phyloP scores from a whole-genome alignment of 2,888 invertebrate genomes.

The Andrena camellia region DNA sequence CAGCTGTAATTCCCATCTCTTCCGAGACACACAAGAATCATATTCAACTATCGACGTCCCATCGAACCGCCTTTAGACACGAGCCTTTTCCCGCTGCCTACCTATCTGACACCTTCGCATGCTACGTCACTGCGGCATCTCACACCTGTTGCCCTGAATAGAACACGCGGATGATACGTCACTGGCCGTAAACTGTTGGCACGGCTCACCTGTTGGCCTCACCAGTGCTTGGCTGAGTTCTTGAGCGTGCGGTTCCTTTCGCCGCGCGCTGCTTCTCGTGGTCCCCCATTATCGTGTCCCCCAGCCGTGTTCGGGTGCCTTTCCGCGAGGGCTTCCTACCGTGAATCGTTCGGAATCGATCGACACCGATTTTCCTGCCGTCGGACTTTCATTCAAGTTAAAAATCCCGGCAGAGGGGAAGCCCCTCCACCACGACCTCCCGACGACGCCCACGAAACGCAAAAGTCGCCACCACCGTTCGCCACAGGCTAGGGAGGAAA shows the following conservation, averaged over 20 bases:
- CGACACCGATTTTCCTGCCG: neutral
- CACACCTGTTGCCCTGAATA: constrained; percentile 74
- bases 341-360: neutral
- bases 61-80: neutral
- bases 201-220: constrained; percentile 80
- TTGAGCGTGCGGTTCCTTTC: constrained; percentile 76
- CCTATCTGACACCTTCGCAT: neutral
- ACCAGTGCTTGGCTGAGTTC: constrained; percentile 77
- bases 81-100: neutral
- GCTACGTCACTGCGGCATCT: constrained; percentile 52
- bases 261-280: constrained; percentile 51
- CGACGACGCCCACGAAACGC: constrained; percentile 59
- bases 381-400: neutral
- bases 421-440: neutral
- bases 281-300: constrained; percentile 25
- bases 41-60: neutral
- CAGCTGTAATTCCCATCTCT: neutral
- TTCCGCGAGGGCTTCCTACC: neutral
- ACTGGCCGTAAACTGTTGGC: constrained; percentile 79
- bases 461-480: constrained; percentile 15
- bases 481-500: neutral
- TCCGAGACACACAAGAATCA: neutral
- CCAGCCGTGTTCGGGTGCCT: constrained; percentile 3
- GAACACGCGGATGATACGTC: constrained; percentile 72
- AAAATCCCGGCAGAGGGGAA: neutral